Conservation (phyloP, 2,888 invertebrate genomes). For the Pseudoips prasinana region DNA sequence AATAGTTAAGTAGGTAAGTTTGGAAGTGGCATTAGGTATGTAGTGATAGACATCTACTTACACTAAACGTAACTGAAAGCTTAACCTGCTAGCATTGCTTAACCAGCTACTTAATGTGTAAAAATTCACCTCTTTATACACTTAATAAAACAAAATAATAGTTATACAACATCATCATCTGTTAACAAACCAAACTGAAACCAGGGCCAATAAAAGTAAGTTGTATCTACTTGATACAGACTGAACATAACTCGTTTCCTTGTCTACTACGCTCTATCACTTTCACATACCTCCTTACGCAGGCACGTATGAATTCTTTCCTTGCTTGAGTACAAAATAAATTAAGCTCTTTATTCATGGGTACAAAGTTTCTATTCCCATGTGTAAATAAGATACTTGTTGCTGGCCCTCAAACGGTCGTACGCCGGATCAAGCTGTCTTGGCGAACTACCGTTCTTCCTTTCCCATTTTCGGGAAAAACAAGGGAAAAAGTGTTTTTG, state of each 20-base stretch:
- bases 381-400: conserved; percentile 59
- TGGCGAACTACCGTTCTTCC: conserved; percentile 64
- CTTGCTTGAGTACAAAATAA: conserved; percentile 29
- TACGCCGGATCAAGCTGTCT: conserved; percentile 74
- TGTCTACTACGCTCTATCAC: conserved; percentile 53
- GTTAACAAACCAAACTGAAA: conserved; percentile 9
- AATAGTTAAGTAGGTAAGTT: too few species aligned
- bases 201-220: conserved; percentile 40
- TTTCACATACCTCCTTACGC: conserved; percentile 61
- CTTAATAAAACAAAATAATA: too few species aligned
- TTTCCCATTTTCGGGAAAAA: conserved; percentile 64
- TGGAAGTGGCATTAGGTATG: too few species aligned
- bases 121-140: too few species aligned
- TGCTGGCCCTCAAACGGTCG: conserved; percentile 65
- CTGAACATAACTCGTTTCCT: conserved; percentile 40
- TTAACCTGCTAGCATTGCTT: too few species aligned
- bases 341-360: conserved; percentile 44
- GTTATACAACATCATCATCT: conserved; percentile 4
- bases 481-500: conserved; percentile 68
- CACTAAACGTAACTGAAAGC: too few species aligned
- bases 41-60: too few species aligned
- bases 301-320: conserved; percentile 56
- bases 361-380: conserved; percentile 51
- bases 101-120: too few species aligned
- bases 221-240: conserved; percentile 48